Percentiles rank a stretch among this genome's conserved stretches.
phyloP scores from a whole-genome alignment of 2,888 invertebrate genomes.

The Augochlorella aurata region DNA sequence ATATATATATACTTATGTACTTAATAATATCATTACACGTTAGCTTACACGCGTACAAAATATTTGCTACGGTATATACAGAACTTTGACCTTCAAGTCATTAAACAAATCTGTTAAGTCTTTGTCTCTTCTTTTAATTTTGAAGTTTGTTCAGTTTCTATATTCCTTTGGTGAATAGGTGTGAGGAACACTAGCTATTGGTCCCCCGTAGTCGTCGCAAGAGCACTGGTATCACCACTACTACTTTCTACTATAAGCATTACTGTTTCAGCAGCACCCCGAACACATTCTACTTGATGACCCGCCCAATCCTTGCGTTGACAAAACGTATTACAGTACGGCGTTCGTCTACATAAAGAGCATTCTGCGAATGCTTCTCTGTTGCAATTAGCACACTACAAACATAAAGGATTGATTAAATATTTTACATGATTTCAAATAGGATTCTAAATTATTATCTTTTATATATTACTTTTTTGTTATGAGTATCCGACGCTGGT shows the following conservation, averaged over 20 bases:
- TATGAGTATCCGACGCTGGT: constrained; percentile 85
- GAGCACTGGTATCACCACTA: constrained; percentile 73
- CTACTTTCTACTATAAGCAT: constrained; percentile 92
- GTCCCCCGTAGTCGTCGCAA: constrained; percentile 73
- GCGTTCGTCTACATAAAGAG: constrained; percentile 92
- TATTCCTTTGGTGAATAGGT: constrained; percentile 69
- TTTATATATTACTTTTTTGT: constrained; percentile 87
- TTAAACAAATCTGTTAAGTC: constrained; percentile 49
- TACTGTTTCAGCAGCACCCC: constrained; percentile 89
- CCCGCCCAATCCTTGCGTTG: constrained; percentile 95
- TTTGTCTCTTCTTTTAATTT: constrained; percentile 57
- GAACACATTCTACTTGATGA: constrained; percentile 92
- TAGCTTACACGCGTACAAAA: constrained; percentile 55
- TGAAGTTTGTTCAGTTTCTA: constrained; percentile 57
- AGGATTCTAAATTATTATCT: not conserved
- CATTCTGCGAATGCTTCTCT: constrained; percentile 94
- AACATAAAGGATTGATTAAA: not conserved
- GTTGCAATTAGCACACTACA: constrained; percentile 94
- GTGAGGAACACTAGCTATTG: constrained; percentile 78
- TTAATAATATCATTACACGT: constrained; percentile 42
- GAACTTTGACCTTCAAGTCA: constrained; percentile 23
- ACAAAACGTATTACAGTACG: constrained; percentile 95
- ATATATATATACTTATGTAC: constrained; percentile 23
- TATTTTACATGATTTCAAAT: not conserved
- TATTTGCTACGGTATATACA: constrained; percentile 59